Base-by-base conservation (phyloP, 2,113 vertebrate species). In the Halcyon malimbica region DNA sequence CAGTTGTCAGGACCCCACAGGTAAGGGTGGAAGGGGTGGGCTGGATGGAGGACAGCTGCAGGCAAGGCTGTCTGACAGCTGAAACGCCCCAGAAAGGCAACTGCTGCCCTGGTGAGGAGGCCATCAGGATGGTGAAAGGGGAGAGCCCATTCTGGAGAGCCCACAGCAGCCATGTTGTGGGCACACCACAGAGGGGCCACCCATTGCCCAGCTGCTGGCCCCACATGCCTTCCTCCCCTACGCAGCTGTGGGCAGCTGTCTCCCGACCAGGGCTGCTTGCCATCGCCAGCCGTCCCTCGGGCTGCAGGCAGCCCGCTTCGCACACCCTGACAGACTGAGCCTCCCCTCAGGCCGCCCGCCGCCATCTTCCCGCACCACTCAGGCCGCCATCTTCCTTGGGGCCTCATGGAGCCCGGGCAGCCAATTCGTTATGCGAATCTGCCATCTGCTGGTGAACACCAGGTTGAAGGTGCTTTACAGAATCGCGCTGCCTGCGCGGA, bases 211-310 rank as follows among this genome's bases (percentile, higher is more conserved):
- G 7, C 16, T 16, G 25, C 25, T 11, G 21, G 15, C 31, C 29
- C 29, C 10, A 15, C 4, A 1, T 2, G 0, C 20, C 41, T 26
- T 33, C 8, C n/a, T 26, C 6, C 31, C 10, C 25, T 1, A 3
- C 4, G 5, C 21, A 28, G 17, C 59, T 29, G 44, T 5, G 10
- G 44, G 19, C 20, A 28, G 35, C 54, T 41, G 11, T 15, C 11
- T 29, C 17, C 21, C 7, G 8, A 31, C 10, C 8, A 8, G 10
- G 37, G 4, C 17, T 16, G 44, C 33, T 44, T 14, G 10, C 44
- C 50, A 31, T 11, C 20, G 7, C 39, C 39, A 7, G 7, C 16
- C 1, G 0, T 2, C 9, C 18, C 1, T 0, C 3, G 0, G 2
- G 8, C 6, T 11, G 0, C 0, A 25, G 35, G 31, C 29, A 16